phyloP scores from a whole-genome alignment of 2,888 invertebrate genomes.

The Dioctria rufipes region DNA sequence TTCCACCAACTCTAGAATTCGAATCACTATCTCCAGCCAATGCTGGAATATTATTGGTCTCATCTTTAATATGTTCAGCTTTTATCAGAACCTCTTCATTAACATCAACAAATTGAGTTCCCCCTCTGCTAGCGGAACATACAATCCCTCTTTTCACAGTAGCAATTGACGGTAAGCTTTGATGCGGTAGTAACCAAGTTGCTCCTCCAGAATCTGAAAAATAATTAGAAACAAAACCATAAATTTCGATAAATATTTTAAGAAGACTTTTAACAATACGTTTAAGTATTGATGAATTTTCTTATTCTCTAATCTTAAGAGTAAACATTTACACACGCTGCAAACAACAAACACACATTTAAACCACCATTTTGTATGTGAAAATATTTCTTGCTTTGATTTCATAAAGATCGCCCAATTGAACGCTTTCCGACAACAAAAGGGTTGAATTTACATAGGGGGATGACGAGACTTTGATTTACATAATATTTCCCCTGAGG shows the following conservation, averaged over 20 bases:
- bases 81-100: constrained; percentile 14
- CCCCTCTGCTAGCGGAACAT: background rate
- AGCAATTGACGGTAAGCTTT: constrained; percentile 46
- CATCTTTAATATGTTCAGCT: constrained; percentile 15
- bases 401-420: constrained; percentile 28
- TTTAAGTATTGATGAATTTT: background rate
- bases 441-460: constrained; percentile 59
- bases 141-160: constrained; percentile 18
- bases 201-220: constrained; percentile 37
- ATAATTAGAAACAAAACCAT: background rate
- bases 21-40: constrained; percentile 11
- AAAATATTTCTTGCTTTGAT: constrained; percentile 56
- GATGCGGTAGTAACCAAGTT: constrained; percentile 19
- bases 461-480: constrained; percentile 55
- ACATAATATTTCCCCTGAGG: constrained; percentile 61
- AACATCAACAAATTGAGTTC: constrained; percentile 8
- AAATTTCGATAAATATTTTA: background rate
- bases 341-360: background rate
- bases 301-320: background rate
- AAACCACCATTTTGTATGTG: constrained; percentile 37
- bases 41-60: constrained; percentile 5
- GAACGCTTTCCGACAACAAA: constrained; percentile 15
- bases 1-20: constrained; percentile 24
- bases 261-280: background rate
- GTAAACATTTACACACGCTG: too few relatives aligned